Percentiles rank a stretch among this genome's conserved stretches.
phyloP scores from a whole-genome alignment of 2,113 vertebrate genomes.

The Fulmarus glacialis region DNA sequence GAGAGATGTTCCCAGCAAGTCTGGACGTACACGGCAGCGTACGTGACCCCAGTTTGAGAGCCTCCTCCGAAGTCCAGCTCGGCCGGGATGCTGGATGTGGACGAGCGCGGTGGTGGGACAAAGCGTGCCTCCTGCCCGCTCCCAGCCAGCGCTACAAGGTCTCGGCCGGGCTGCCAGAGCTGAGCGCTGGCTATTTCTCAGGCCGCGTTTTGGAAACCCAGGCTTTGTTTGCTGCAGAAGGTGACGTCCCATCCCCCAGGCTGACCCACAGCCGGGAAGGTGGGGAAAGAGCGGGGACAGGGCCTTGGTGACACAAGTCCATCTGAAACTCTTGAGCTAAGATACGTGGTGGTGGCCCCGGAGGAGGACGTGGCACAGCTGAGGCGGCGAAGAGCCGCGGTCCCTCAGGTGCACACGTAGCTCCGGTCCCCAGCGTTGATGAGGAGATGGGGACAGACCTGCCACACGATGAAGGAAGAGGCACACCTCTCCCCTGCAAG shows the following conservation, averaged over 20 bases:
- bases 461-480: not conserved
- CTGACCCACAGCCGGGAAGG: not conserved
- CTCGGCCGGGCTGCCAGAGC: not conserved
- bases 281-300: not conserved
- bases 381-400: accelerated
- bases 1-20: not conserved
- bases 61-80: not conserved
- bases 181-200: not conserved
- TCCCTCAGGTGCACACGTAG: not conserved
- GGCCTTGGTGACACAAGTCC: not conserved
- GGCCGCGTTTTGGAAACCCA: accelerated
- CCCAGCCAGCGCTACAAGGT: not conserved
- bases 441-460: not conserved
- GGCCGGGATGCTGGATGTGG: not conserved
- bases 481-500: not conserved
- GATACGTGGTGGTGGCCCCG: accelerated
- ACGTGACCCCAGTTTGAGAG: not conserved
- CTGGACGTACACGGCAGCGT: accelerated
- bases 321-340: not conserved
- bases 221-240: not conserved
- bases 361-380: not conserved
- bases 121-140: not conserved
- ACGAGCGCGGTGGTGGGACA: not conserved
- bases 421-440: accelerated
- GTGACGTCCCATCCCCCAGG: not conserved